Base-by-base conservation (phyloP, 2,888 invertebrate species). In the Cheilosia vulpina region DNA sequence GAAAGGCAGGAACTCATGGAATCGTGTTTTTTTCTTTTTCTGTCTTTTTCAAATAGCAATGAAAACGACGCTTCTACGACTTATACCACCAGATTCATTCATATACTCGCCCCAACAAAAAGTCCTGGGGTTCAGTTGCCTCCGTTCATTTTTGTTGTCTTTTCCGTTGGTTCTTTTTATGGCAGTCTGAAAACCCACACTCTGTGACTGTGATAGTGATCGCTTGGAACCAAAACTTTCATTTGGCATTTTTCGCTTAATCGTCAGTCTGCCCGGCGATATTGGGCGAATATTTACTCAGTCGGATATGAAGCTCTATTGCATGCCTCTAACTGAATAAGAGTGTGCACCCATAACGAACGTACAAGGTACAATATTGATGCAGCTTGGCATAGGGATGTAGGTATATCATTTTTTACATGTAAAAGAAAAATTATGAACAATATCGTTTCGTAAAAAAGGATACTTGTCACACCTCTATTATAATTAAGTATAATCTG, bases 201-300 rank as follows among this genome's bases (percentile, higher is more conserved):
- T n/a, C 19, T 9, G 9, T 9, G n/a, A 17, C n/a, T 57, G 31
- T 65, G 57, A 58, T 71, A 50, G 41, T 31, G 31, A 71, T 71
- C 71, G 27, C 63, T 77, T 55, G 47, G 11, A 75, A 65, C 27
- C 55, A 24, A 47, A 63, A 55, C 43, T 57, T 78, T 57, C 63
- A 34, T 55, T 45, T 41, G 58, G 6, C 34, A 68, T 69, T 69
- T 69, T 69, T 62, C 69, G 62, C 62, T 77, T 77, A 77, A 53
- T 77, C 62, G 77, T 69, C 50, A 62, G 68, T 68, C 62, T 62
- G 63, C 62, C 62, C 43, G 53, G 69, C 17, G 17, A 47, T 69
- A 63, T 68, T 52, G 31, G 52, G 43, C 21, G 57, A 52, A 71
- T 57, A 78, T 71, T 47, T 71, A 71, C 71, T 78, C 55, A 17